phyloP scores from a whole-genome alignment of 2,888 invertebrate genomes.

The Catocala sponsa region DNA sequence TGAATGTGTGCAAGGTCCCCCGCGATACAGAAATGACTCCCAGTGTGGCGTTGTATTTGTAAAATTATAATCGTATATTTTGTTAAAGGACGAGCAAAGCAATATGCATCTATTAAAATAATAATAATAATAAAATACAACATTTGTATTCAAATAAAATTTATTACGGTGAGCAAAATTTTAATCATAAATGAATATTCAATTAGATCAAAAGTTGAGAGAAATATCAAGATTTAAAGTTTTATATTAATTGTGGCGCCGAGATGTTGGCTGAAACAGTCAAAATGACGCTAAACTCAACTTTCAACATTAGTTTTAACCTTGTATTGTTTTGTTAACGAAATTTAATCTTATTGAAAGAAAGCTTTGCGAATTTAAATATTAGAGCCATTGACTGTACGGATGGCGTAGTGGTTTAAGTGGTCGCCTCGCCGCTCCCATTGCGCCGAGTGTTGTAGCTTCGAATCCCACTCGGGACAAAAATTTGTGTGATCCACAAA shows the following conservation, averaged over 20 bases:
- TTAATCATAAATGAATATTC: constrained; percentile 28
- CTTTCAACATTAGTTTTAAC: neutral
- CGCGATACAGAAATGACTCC: too few relatives aligned
- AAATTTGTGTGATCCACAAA: too few relatives aligned
- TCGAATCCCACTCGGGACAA: too few relatives aligned
- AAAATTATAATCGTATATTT: too few relatives aligned
- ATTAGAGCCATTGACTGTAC: too few relatives aligned
- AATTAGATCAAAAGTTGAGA: constrained; percentile 40
- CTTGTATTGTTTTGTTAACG: constrained; percentile 3
- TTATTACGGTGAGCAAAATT: constrained; percentile 14
- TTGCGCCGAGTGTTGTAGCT: too few relatives aligned
- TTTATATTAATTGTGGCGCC: constrained; percentile 42
- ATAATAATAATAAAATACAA: neutral
- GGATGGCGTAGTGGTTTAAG: too few relatives aligned
- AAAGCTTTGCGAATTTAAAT: neutral
- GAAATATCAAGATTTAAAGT: constrained; percentile 40
- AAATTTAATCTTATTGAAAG: constrained; percentile 7
- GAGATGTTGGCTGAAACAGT: constrained; percentile 11
- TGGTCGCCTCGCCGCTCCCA: too few relatives aligned
- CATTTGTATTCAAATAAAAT: constrained; percentile 12
- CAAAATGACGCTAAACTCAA: constrained; percentile 1
- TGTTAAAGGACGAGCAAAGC: too few relatives aligned
- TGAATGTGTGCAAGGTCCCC: too few relatives aligned
- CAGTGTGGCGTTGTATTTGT: too few relatives aligned
- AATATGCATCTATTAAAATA: too few relatives aligned